Conservation (phyloP, 2,113 vertebrate genomes). For the Emberiza fucata region DNA sequence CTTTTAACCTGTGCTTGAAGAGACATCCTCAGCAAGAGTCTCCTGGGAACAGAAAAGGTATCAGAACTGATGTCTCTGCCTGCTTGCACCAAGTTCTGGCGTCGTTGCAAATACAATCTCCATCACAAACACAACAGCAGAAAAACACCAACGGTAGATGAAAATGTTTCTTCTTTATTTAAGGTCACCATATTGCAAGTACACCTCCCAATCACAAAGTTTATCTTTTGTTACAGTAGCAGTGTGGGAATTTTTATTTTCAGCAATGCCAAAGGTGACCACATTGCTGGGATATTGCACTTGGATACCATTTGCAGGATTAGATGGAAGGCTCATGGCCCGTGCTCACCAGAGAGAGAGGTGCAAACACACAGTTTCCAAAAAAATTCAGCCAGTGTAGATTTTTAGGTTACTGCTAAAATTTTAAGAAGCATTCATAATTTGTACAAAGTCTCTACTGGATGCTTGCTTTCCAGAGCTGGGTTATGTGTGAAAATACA, state of each 20-base stretch:
- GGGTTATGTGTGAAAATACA: not conserved
- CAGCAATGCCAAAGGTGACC: not conserved
- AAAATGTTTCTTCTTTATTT: not conserved
- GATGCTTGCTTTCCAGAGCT: not conserved
- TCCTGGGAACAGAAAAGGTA: not conserved
- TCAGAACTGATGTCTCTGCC: not conserved
- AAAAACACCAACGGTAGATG: not conserved
- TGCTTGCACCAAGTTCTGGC: not conserved
- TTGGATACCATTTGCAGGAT: rapidly evolving
- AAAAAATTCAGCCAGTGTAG: not conserved
- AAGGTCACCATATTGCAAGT: not conserved
- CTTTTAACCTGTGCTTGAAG: not conserved
- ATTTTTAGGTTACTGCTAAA: not conserved
- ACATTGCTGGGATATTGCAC: no score
- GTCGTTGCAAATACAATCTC: not conserved
- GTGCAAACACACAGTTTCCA: not conserved
- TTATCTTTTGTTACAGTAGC: not conserved
- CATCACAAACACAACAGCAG: not conserved
- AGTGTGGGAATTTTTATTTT: not conserved
- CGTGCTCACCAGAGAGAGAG: not conserved
- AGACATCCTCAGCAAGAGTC: not conserved
- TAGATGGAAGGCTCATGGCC: not conserved
- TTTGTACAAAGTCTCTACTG: not conserved
- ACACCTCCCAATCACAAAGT: rapidly evolving
- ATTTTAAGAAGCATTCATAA: not conserved